Percentiles rank a stretch among this genome's conserved stretches.
These are phyloP conservation scores for Harpagoxenus sublaevis DNA, from an alignment of 2,888 invertebrate genomes.

Conservation along the genomic window DNA sequence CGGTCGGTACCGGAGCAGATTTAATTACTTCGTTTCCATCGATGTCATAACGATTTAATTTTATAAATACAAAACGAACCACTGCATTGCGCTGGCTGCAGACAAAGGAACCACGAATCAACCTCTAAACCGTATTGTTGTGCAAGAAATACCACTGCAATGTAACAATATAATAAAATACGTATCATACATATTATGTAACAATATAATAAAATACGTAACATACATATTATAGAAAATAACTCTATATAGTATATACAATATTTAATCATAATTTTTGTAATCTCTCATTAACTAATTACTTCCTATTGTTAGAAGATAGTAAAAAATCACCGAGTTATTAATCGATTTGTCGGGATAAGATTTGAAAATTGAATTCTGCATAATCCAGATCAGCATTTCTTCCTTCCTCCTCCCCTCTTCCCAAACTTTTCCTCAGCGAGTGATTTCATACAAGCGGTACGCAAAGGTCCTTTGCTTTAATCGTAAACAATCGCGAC, in stretches of 20 bases:
- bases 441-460: not conserved
- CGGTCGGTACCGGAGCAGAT: slow-evolving; percentile 17
- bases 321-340: not conserved
- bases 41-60: slow-evolving; percentile 45
- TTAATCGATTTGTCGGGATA: not conserved
- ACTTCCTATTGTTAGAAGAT: not conserved
- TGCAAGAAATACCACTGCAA: not conserved
- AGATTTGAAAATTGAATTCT: not conserved
- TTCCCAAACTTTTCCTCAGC: not conserved
- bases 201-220: not conserved
- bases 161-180: not conserved
- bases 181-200: not conserved
- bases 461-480: slow-evolving; percentile 21
- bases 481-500: slow-evolving; percentile 13
- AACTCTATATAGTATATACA: not conserved
- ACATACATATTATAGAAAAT: not conserved
- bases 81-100: not conserved
- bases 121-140: not conserved
- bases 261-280: slow-evolving; percentile 3
- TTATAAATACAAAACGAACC: slow-evolving; percentile 16
- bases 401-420: not conserved
- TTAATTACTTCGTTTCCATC: slow-evolving; percentile 42
- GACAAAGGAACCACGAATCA: not conserved
- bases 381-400: not conserved
- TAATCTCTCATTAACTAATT: not conserved